These are phyloP conservation scores for Nomada flava DNA, from an alignment of 2,888 invertebrate species.

Conservation along the genomic window DNA sequence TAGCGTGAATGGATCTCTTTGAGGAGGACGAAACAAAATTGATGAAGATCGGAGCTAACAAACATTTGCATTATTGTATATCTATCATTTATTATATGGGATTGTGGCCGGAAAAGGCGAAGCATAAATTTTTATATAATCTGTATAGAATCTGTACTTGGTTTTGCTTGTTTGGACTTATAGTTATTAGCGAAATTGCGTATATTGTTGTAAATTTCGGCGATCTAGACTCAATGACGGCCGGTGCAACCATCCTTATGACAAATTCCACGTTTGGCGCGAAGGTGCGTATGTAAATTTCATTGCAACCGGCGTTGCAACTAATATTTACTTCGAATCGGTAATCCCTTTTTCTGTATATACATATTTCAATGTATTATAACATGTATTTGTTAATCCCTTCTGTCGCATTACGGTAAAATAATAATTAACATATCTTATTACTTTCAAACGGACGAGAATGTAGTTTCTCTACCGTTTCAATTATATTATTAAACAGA, in stretches of 20 bases:
- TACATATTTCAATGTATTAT: not conserved
- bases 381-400: no score
- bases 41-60: conserved; percentile 64
- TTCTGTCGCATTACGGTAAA: no score
- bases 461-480: no score
- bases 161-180: conserved; percentile 67
- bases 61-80: conserved; percentile 71
- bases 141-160: conserved; percentile 63
- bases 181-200: conserved; percentile 65
- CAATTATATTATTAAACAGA: no score
- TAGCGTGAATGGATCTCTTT: conserved; percentile 22
- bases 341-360: not conserved
- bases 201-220: conserved; percentile 68
- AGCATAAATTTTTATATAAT: conserved; percentile 55
- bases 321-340: not conserved
- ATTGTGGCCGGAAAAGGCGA: conserved; percentile 71
- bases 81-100: conserved; percentile 73
- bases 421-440: no score
- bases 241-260: conserved; percentile 72
- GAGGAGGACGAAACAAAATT: conserved; percentile 12
- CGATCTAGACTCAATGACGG: conserved; percentile 66
- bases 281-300: conserved; percentile 65
- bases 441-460: no score
- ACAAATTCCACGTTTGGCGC: conserved; percentile 71
- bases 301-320: not conserved